A percentile compares a stretch with the other conserved stretches of the same genome.
phyloP scores from a whole-genome alignment of 2,888 invertebrate species.

The Drosophila setosimentum region DNA sequence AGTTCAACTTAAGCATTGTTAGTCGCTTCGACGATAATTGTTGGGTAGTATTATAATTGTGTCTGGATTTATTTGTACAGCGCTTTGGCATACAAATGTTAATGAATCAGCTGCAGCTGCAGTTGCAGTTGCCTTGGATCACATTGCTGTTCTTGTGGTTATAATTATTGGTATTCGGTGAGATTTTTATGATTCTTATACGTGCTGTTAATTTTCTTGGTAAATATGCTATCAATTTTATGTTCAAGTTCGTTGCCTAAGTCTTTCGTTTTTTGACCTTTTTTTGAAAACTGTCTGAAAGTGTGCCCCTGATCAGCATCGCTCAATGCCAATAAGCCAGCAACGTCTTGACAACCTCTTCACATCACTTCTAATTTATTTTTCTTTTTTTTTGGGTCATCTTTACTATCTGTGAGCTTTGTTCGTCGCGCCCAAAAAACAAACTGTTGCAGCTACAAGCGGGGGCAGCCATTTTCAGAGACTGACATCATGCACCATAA shows the following conservation, averaged over 20 bases:
- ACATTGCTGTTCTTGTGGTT: conserved; percentile 10
- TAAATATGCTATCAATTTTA: conserved; percentile 32
- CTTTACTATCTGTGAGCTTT: conserved; percentile 23
- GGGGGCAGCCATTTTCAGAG: conserved; percentile 16
- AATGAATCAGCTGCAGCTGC: conserved; percentile 42
- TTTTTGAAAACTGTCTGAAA: conserved; percentile 1
- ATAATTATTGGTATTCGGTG: conserved; percentile 29
- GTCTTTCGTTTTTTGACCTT: conserved; percentile 59
- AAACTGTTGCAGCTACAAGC: conserved; percentile 5
- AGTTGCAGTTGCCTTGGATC: not conserved
- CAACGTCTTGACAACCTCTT: conserved; percentile 12
- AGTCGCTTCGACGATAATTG: conserved; percentile 3
- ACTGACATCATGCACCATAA: conserved; percentile 24
- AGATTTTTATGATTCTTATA: conserved; percentile 28
- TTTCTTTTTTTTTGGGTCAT: conserved; percentile 36
- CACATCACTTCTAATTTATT: conserved; percentile 4
- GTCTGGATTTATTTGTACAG: conserved; percentile 35
- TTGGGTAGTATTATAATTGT: conserved; percentile 26
- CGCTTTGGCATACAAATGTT: conserved; percentile 51
- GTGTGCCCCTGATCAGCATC: conserved; percentile 26
- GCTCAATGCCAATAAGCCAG: conserved; percentile 33
- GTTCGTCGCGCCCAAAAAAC: conserved; percentile 48
- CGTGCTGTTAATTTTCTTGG: conserved; percentile 26
- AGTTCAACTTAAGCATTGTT: conserved; percentile 10
- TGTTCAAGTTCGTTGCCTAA: conserved; percentile 71